Evolutionary conservation across 2,113 vertebrate genomes (phyloP), one percentile per base, ranked within the genome.

Genomic region (Pelvicachromis taeniatus): DNA sequence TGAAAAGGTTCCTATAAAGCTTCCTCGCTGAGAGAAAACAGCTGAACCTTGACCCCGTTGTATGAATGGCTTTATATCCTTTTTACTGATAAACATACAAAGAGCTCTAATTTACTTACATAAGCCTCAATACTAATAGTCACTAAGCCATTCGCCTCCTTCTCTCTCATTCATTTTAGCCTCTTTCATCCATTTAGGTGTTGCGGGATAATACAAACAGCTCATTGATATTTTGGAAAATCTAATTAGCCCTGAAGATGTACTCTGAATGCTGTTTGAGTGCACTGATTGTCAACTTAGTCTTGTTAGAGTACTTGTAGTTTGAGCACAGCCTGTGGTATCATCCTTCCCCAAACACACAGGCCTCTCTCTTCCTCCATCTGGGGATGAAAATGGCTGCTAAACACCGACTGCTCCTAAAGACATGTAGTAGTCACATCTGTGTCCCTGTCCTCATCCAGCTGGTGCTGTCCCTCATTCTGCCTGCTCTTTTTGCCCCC

Each of bases 1-100:
- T 88, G 86, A 86, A 91, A 90, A 88, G 86, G 56, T 85, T 92
- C 38, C 58, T 77, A 48, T 17, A 70, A 84, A 88, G 59, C 73
- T 12, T 81, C 65, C 33, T 68, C 77, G 7, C 16, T 63, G 11
- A 38, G 45, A 26, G 38, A 75, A 70, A 88, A 58, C 55, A 80
- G 42, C 85, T 73, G 53, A 87, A 77, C 78, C 80, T 52, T 87
- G 59, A 78, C 33, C 38, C 42, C 56, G 80, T 45, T 68, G 55
- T 19, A 48, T 83, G 50, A 85, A 78, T 65, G 79, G 9, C 29
- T 78, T 82, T 40, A 63, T 70, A 53, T 82, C 53, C 79, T 84
- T 90, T 31, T 53, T 21, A 53, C 17, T 35, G 48, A 79, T 65
- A 82, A 83, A 40, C 52, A 79, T 13, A 56, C 65, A 38, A 82